Conservation (phyloP, 2,113 vertebrate genomes). For the Istiophorus platypterus region DNA sequence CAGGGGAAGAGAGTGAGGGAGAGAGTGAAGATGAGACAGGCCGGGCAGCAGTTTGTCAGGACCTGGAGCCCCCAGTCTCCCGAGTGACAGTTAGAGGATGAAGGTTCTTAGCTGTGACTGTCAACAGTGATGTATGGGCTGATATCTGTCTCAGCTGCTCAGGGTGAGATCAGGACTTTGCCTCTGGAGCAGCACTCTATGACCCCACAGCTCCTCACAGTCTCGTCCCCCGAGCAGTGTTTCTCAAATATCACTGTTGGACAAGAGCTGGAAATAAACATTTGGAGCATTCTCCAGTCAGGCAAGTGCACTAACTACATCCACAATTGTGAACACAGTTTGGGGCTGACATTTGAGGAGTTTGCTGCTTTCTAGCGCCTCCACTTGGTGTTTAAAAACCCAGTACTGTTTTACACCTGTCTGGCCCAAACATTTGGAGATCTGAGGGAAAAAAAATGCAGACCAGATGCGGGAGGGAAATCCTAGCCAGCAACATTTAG, state of each 20-base stretch:
- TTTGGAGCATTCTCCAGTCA: conserved; percentile 29
- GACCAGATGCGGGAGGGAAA: conserved; percentile 73
- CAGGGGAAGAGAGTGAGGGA: conserved; percentile 48
- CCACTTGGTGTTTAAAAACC: conserved; percentile 59
- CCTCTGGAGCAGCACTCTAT: conserved; percentile 56
- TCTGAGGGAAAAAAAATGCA: conserved; percentile 64
- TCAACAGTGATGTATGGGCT: conserved; percentile 76
- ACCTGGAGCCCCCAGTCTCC: conserved; percentile 67
- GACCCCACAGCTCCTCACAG: conserved; percentile 48
- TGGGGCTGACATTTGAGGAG: conserved; percentile 21
- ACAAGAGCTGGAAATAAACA: conserved; percentile 40
- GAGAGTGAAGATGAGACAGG: conserved; percentile 61
- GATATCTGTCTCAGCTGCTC: conserved; percentile 74
- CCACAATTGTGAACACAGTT: conserved; percentile 28
- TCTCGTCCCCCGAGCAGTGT: conserved; percentile 22
- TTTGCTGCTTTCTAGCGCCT: conserved; percentile 69
- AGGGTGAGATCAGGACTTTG: conserved; percentile 70
- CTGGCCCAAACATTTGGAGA: conserved; percentile 72
- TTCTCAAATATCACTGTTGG: conserved; percentile 57
- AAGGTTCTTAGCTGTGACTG: conserved; percentile 76
- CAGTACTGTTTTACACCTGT: conserved; percentile 71
- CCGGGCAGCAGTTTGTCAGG: conserved; percentile 74
- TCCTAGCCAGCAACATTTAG: conserved; percentile 76
- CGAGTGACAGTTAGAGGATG: conserved; percentile 73
- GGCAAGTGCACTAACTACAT: conserved; percentile 32